phyloP scores from a whole-genome alignment of 2,113 vertebrate species.

The Etia nguti region DNA sequence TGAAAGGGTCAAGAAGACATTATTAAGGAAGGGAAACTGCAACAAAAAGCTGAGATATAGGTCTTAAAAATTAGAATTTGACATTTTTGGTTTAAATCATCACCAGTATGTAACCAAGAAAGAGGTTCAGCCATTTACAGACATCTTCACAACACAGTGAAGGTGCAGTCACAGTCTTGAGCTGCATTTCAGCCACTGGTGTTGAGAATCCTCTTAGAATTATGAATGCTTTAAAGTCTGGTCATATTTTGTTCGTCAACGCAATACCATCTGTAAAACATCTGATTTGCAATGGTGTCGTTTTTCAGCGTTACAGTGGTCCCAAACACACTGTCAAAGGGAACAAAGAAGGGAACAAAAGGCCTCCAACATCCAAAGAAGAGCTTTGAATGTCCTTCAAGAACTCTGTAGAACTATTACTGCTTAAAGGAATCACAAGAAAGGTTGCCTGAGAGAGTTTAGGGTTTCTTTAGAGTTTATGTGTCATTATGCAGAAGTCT shows the following conservation, averaged over 20 bases:
- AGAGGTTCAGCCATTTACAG: not conserved
- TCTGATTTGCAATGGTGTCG: accelerated
- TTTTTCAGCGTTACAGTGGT: not conserved
- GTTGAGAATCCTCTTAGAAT: not conserved
- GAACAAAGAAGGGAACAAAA: accelerated
- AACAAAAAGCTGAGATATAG: not conserved
- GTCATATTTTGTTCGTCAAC: accelerated
- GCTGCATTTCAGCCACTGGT: accelerated
- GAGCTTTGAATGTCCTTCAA: not conserved
- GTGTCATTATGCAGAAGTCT: not conserved
- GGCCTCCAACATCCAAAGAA: not conserved
- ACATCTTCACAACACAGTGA: accelerated
- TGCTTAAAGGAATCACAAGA: not conserved
- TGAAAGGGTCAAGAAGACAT: not conserved
- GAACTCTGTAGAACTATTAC: not conserved
- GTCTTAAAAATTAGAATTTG: accelerated
- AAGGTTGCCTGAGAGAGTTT: not conserved
- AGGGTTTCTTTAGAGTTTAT: not conserved
- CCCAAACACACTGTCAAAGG: not conserved
- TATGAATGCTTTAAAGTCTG: not conserved
- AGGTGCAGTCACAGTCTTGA: not conserved
- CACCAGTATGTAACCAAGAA: not conserved
- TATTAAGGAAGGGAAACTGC: not conserved
- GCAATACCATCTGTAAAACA: not conserved
- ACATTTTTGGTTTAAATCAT: not conserved